phyloP scores from a whole-genome alignment of 37 sponge, comb jelly and placozoan genomes.

The Aplysina aerophoba region DNA sequence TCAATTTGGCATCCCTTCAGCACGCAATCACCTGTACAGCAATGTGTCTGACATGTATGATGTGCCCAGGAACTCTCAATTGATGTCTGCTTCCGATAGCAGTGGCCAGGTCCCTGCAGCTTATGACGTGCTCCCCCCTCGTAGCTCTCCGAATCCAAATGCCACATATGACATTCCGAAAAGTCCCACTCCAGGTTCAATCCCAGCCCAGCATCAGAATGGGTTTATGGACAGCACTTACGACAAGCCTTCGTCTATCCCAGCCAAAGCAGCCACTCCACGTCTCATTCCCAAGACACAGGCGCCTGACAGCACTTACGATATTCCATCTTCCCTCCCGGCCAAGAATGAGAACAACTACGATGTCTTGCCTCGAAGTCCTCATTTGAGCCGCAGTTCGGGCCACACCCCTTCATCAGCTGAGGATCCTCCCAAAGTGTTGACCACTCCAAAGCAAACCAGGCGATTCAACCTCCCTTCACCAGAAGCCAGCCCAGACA shows the following conservation, averaged over 20 bases:
- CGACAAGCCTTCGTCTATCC: neutral
- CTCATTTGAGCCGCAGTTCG: neutral
- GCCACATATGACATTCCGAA: too few relatives aligned
- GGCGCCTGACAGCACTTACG: neutral
- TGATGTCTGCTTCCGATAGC: too few relatives aligned
- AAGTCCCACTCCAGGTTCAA: neutral
- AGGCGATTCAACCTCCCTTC: too few relatives aligned
- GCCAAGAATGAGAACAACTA: constrained; percentile 1
- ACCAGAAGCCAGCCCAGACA: too few relatives aligned
- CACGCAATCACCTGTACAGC: neutral
- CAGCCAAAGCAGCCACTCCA: neutral
- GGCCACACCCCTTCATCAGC: too few relatives aligned
- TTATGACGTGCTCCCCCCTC: too few relatives aligned
- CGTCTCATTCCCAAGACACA: too few relatives aligned
- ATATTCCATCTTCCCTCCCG: neutral
- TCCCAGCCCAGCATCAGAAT: neutral
- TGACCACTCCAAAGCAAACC: too few relatives aligned
- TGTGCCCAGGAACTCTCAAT: neutral
- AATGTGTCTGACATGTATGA: neutral
- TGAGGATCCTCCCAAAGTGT: too few relatives aligned
- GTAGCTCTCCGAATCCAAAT: too few relatives aligned
- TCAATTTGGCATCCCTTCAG: neutral
- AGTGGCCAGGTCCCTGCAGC: too few relatives aligned
- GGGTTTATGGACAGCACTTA: neutral
- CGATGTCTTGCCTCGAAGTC: constrained; percentile 1